Evolutionary conservation across 2,113 vertebrate species (phyloP).

Genomic region (Antechinus stuartii): DNA sequence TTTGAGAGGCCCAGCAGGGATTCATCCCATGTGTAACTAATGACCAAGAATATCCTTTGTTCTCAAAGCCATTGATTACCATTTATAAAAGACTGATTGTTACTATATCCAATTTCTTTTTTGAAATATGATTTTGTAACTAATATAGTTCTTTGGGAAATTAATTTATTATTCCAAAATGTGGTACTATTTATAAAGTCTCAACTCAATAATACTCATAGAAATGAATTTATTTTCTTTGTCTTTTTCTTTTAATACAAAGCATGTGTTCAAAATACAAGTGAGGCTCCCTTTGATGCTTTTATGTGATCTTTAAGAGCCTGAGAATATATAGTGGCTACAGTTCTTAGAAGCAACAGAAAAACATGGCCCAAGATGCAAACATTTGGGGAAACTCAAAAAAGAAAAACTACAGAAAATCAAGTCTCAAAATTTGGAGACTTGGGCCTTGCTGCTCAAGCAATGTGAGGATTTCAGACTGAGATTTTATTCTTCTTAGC

Average conservation of each 20-base stretch:
- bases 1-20: not conserved
- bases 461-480: not conserved
- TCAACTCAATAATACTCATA: not conserved
- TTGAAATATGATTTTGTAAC: not conserved
- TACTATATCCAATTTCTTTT: slow-evolving; percentile 10
- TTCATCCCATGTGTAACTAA: not conserved
- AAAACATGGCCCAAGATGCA: not conserved
- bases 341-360: not conserved
- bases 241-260: slow-evolving; percentile 12
- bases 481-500: slow-evolving; percentile 30
- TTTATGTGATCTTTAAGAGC: not conserved
- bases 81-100: slow-evolving; percentile 11
- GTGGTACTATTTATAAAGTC: not conserved
- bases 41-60: not conserved
- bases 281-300: not conserved
- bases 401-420: not conserved
- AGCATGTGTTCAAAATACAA: not conserved
- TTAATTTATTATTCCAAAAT: slow-evolving; percentile 16
- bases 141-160: slow-evolving; percentile 16
- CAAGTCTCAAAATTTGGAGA: not conserved
- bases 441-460: not conserved
- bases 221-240: slow-evolving; percentile 33
- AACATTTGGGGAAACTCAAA: not conserved
- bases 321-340: not conserved
- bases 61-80: not conserved